Evolutionary conservation across 2,888 invertebrate species (phyloP).

Genomic region (Phrixothrix hirtus): DNA sequence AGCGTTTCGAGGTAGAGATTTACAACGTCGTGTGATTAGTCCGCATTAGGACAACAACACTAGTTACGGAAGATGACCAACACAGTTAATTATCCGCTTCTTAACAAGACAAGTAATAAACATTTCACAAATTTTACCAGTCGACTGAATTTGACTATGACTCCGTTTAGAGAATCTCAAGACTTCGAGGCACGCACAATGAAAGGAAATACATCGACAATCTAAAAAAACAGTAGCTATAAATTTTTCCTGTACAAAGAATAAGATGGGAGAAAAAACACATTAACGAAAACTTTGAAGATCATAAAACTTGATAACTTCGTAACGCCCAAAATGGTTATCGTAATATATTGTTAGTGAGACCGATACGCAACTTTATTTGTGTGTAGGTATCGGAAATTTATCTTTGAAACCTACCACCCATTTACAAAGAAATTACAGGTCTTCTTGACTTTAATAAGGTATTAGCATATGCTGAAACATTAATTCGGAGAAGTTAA

Average conservation of each 20-base stretch:
- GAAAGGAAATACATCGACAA: conserved; percentile 4
- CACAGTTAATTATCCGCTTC: neutral
- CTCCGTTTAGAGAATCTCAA: neutral
- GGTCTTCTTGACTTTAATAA: no score
- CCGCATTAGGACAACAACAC: neutral
- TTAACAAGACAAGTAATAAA: neutral
- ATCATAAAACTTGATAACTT: conserved; percentile 8
- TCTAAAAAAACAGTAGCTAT: conserved; percentile 6
- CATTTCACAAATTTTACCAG: neutral
- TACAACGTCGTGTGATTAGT: neutral
- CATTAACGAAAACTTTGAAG: conserved; percentile 3
- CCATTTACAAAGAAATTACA: no score
- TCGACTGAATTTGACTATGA: neutral
- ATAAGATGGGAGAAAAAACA: conserved; percentile 7
- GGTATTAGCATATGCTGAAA: no score
- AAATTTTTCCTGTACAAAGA: conserved; percentile 6
- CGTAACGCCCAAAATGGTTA: conserved; percentile 2
- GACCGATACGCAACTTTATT: neutral
- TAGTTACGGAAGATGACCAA: neutral
- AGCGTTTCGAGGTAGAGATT: conserved; percentile 4
- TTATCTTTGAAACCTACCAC: no score
- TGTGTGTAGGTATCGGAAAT: no score
- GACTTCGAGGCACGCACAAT: no score
- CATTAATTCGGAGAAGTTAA: no score
- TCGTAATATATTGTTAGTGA: neutral